Conservation (phyloP, 2,113 vertebrate genomes). For the Ceyx melanurus region DNA sequence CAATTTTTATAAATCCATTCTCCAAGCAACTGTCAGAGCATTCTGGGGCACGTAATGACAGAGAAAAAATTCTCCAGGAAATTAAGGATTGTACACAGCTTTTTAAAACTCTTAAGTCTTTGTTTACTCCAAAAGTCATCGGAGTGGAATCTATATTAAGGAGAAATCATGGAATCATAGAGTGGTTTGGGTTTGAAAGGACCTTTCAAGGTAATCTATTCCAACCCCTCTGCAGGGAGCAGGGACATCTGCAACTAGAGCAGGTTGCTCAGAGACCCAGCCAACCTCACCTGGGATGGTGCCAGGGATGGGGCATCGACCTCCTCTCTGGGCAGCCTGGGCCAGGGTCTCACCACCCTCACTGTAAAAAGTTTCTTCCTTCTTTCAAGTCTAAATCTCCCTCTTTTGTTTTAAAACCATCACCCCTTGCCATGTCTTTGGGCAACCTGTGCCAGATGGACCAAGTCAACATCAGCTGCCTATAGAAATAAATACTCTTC, state of each 20-base stretch:
- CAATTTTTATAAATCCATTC: neutral
- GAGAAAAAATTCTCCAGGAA: neutral
- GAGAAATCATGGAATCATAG: neutral
- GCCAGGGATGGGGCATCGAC: no score
- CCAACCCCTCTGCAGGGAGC: neutral
- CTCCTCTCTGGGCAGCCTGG: no score
- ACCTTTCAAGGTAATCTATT: neutral
- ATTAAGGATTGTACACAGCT: neutral
- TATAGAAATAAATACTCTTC: neutral
- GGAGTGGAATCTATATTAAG: neutral
- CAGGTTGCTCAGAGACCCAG: neutral
- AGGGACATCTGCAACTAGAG: neutral
- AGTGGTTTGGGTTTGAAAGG: neutral
- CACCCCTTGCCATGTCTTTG: no score
- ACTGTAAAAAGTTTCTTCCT: no score
- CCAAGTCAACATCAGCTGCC: neutral
- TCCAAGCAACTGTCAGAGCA: neutral
- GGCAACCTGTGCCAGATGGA: neutral
- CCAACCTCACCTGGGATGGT: no score
- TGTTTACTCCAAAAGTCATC: neutral
- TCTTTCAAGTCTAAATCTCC: no score
- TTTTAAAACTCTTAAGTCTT: neutral
- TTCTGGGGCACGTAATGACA: fast-evolving
- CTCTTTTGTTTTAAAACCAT: no score
- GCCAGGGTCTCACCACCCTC: neutral